A percentile compares a stretch with the other conserved stretches of the same genome.
phyloP scores from a whole-genome alignment of 2,113 vertebrate genomes.

The Oreocharis arfaki region DNA sequence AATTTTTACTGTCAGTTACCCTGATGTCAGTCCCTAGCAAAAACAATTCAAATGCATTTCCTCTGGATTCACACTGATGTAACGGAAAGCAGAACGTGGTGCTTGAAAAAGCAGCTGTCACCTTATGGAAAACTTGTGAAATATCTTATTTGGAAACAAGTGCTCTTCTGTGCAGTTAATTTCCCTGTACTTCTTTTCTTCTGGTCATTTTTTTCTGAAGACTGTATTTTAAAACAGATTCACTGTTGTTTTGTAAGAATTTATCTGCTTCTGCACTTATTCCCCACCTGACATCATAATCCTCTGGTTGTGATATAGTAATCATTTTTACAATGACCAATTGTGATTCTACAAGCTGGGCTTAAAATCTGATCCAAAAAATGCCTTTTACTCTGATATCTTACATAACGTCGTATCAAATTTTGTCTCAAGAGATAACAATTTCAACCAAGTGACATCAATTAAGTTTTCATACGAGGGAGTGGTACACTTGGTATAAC shows the following conservation, averaged over 20 bases:
- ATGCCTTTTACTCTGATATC: conserved; percentile 27
- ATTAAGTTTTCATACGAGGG: conserved; percentile 26
- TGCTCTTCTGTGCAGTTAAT: neutral
- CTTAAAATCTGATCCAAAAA: conserved; percentile 52
- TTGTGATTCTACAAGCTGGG: neutral
- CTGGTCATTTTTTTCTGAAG: conserved; percentile 7
- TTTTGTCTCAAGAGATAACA: conserved; percentile 10
- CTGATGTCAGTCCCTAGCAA: neutral
- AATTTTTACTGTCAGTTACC: neutral
- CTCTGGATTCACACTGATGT: conserved; percentile 11
- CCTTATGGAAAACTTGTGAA: conserved; percentile 55
- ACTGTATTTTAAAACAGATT: conserved; percentile 34
- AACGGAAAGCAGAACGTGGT: neutral
- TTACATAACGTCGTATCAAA: conserved; percentile 33
- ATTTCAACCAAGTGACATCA: conserved; percentile 55
- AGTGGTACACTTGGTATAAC: conserved; percentile 32
- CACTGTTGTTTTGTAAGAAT: conserved; percentile 43
- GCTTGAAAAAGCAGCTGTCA: conserved; percentile 63
- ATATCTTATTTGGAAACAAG: conserved; percentile 58
- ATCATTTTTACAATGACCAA: conserved; percentile 8
- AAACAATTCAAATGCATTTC: neutral
- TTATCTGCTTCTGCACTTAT: conserved; percentile 43
- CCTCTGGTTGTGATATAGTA: conserved; percentile 43
- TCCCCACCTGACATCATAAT: conserved; percentile 62
- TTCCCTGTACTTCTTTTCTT: neutral